phyloP scores from a whole-genome alignment of 2,797 vertebrate genomes.

The Darevskia nairensis region DNA sequence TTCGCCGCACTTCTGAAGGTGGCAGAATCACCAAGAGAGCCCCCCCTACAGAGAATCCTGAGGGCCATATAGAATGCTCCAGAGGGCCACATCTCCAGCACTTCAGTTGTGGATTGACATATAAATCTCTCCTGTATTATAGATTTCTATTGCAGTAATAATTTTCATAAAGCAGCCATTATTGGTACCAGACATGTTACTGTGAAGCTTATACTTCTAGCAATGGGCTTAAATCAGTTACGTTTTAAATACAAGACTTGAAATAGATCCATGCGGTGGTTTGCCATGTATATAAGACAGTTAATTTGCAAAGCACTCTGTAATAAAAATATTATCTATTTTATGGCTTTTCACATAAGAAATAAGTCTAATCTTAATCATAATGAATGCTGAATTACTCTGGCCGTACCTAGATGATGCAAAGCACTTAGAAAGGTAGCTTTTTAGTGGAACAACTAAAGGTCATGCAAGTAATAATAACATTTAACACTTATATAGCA shows the following conservation, averaged over 20 bases:
- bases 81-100: not conserved
- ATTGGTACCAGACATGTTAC: not conserved
- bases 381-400: constrained; percentile 22
- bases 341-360: not conserved
- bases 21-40: too few relatives aligned
- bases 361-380: not conserved
- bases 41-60: too few relatives aligned
- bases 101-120: not conserved
- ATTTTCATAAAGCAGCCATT: not conserved
- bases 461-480: not conserved
- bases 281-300: constrained; percentile 9
- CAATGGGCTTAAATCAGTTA: not conserved
- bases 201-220: not conserved
- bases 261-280: not conserved
- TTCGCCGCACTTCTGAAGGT: too few relatives aligned
- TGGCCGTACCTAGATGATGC: not conserved
- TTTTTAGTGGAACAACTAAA: not conserved
- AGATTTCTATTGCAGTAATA: not conserved
- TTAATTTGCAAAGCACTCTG: constrained; percentile 13
- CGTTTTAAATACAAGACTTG: not conserved
- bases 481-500: constrained; percentile 1
- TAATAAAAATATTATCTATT: constrained; percentile 9
- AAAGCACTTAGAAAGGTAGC: not conserved
- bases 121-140: not conserved
- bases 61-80: too few relatives aligned